Evolutionary conservation across 2,888 invertebrate genomes (phyloP).

Genomic region (Diabrotica balteata): DNA sequence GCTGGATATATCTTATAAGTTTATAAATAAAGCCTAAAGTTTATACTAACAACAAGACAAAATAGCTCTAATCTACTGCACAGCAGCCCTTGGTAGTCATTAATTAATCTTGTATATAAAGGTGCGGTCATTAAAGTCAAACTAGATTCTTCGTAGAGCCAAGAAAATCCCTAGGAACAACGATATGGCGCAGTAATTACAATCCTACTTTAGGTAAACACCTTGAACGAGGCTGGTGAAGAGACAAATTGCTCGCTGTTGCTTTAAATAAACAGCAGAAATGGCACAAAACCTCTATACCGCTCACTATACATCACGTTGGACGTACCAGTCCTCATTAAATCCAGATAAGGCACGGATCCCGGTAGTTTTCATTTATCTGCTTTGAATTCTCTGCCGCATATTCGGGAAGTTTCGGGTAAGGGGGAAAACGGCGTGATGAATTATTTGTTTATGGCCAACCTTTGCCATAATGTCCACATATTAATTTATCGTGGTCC

Average conservation of each 20-base stretch:
- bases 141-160: background rate
- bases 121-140: background rate
- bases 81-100: background rate
- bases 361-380: constrained; percentile 19
- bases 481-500: no score
- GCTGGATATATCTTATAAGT: no score
- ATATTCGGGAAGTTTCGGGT: constrained; percentile 10
- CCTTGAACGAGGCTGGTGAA: constrained; percentile 14
- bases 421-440: constrained; percentile 6
- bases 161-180: constrained; percentile 12
- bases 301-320: constrained; percentile 16
- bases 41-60: no score
- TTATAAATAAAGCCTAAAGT: no score
- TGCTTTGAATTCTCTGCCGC: constrained; percentile 4
- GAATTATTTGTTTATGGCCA: constrained; percentile 12
- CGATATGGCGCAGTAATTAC: constrained; percentile 24
- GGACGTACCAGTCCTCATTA: constrained; percentile 22
- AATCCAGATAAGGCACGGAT: constrained; percentile 26
- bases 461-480: constrained; percentile 4
- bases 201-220: constrained; percentile 26
- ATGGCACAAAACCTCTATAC: background rate
- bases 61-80: no score
- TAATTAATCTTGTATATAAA: background rate
- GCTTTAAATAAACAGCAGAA: constrained; percentile 20
- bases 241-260: constrained; percentile 15